phyloP scores from a whole-genome alignment of 2,888 invertebrate genomes.

The Anoplius nigerrimus region DNA sequence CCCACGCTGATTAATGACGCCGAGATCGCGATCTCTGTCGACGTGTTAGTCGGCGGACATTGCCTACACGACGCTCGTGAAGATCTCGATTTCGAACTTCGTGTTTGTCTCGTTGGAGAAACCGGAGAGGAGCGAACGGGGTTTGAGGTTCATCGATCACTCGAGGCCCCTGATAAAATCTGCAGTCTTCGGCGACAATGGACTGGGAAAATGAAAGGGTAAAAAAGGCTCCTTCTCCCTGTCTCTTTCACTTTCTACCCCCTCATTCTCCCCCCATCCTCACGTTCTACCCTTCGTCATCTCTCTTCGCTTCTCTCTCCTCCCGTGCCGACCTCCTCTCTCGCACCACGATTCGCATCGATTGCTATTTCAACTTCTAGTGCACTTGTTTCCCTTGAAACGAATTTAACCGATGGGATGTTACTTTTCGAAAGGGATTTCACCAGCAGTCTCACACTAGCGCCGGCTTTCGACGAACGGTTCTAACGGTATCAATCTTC shows the following conservation, averaged over 20 bases:
- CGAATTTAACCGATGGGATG: too few species aligned
- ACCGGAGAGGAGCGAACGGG: too few species aligned
- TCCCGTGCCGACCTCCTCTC: background rate
- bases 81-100: slow-evolving; percentile 5
- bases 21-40: too few species aligned
- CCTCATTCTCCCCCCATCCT: background rate
- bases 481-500: too few species aligned
- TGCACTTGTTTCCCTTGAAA: too few species aligned
- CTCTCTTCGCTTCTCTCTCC: background rate
- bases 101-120: slow-evolving; percentile 1
- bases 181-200: slow-evolving; percentile 1
- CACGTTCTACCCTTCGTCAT: background rate
- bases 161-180: background rate
- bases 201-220: background rate
- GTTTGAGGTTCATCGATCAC: slow-evolving; percentile 1
- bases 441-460: too few species aligned
- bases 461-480: too few species aligned
- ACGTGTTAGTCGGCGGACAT: too few species aligned
- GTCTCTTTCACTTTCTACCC: slow-evolving; percentile 2
- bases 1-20: too few species aligned
- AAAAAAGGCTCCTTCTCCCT: background rate
- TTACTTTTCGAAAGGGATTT: too few species aligned
- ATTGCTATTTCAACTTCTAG: background rate
- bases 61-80: too few species aligned
- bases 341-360: background rate